Evolutionary conservation across 2,797 vertebrate species (phyloP), one percentile per base, ranked within the genome.

Genomic region (Onychomys arenicola): DNA sequence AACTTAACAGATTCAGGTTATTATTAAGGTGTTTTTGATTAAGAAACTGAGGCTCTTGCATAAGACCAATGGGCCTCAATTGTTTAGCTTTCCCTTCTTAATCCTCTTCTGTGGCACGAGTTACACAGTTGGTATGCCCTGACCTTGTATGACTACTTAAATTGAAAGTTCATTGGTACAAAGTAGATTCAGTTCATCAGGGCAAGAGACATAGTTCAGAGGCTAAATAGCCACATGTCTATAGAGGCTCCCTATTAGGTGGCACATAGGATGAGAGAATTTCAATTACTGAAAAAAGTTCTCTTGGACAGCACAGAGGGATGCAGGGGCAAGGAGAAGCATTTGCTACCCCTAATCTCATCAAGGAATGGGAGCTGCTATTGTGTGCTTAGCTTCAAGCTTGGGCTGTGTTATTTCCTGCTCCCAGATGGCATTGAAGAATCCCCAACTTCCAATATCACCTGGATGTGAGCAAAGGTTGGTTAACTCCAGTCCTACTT

Each of bases 151-250:
- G 34, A 40, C 34, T 92, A 80, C 83, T 90, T 76, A 95, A 71
- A 92, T 67, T 61, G 77, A 81, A 84, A 76, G 12, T 81, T 73
- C 43, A 46, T 73, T 85, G 65, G 59, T 19, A 65, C 10, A 12
- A 96, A 87, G 49, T 61, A 86, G 52, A 59, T 89, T 91, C 43
- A 65, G 2, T 93, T 96, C 65, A 32, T 80, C 27, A 29, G 37
- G 37, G 8, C 65, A 12, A 57, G 34, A 88, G 19, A 63, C 52
- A 67, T 49, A 90, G 80, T 65, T 81, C 37, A 86, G 59, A 46
- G 61, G 32, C 32, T 83, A 12, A 65, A 1, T 82, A 57, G 49
- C 57, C 73, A 55, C 23, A 43, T 9, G 10, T 75, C 25, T 49
- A 17, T 40, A 61, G 25, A 23, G 34, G 37, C 52, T 88, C 19